A percentile compares a stretch with the other conserved stretches of the same genome.
Conservation (phyloP, 2,888 invertebrate species). For the Cerceris ruficornis region DNA sequence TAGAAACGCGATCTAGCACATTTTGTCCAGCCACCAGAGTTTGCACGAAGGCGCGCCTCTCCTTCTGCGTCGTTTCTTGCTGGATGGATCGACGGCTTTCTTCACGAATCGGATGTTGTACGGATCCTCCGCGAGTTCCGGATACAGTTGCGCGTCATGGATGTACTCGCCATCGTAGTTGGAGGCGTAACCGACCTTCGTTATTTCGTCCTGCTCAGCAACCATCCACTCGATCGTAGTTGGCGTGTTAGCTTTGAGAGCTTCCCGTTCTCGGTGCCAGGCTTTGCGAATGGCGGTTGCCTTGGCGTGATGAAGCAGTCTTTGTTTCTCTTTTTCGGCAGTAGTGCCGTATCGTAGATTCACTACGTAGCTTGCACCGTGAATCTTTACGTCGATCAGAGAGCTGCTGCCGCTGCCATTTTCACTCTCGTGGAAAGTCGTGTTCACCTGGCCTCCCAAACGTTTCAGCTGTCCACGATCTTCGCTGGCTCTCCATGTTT, state of each 20-base stretch:
- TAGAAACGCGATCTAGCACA: constrained; percentile 72
- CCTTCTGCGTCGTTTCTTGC: constrained; percentile 88
- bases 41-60: constrained; percentile 82
- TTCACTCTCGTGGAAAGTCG: constrained; percentile 94
- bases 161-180: constrained; percentile 96
- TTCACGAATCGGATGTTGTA: constrained; percentile 96
- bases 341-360: constrained; percentile 97
- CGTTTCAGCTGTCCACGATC: constrained; percentile 94
- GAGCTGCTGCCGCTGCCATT: constrained; percentile 87
- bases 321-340: constrained; percentile 93
- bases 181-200: constrained; percentile 91
- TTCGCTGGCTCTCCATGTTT: constrained; percentile 93
- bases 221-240: constrained; percentile 93
- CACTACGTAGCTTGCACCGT: constrained; percentile 94
- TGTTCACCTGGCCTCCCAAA: constrained; percentile 94
- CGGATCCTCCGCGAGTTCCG: constrained; percentile 97
- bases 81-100: constrained; percentile 88
- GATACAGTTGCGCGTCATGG: constrained; percentile 94
- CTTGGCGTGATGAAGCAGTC: constrained; percentile 95
- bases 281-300: constrained; percentile 93
- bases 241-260: constrained; percentile 89
- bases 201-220: constrained; percentile 93
- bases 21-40: constrained; percentile 83
- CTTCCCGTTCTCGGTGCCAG: constrained; percentile 96
- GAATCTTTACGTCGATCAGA: constrained; percentile 92